Evolutionary conservation across 2,797 vertebrate species (phyloP), one percentile per base, ranked within the genome.

Genomic region (Poecilia picta): DNA sequence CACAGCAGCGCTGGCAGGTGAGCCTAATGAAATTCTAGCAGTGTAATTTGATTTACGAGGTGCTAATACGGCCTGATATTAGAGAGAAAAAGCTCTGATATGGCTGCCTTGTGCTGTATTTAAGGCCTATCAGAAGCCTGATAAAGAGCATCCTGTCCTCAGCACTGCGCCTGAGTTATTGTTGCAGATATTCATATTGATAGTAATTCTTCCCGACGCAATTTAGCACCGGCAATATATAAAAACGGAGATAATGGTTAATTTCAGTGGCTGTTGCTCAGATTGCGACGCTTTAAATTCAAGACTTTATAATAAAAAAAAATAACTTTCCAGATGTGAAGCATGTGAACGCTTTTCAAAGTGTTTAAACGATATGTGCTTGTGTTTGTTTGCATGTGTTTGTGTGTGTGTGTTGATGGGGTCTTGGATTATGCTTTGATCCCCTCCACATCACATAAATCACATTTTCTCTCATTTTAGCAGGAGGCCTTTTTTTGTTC

Each of bases 1-100:
- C 92, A 84, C 92, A 89, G 91, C 92, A 86, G 89, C 76, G 84
- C 91, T 95, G 94, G 93, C 95, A 95, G 95, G 93, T 95, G 94
- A 95, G 92, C 91, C 93, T 94, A 95, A 95, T 95, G 94, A 95
- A 95, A 95, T 94, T 94, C 94, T 92, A 91, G 91, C 90, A 91
- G 93, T 93, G 94, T 95, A 95, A 95, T 95, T 94, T 95, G 94
- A 95, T 95, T 95, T 95, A 95, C 93, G 94, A 95, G 91, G 92
- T 92, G 92, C 94, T 95, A 95, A 95, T 95, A 94, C 91, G 85
- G 92, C 87, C 92, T 94, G 94, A 95, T 95, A 95, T 94, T 94
- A 95, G 92, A 93, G 94, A 94, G 94, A 95, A 94, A 94, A 93
- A 91, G 91, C 92, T 86, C 86, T 90, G 94, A 94, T 94, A 93